Evolutionary conservation across 2,113 vertebrate genomes (phyloP), one percentile per base, ranked within the genome.

Genomic region (Podarcis muralis): DNA sequence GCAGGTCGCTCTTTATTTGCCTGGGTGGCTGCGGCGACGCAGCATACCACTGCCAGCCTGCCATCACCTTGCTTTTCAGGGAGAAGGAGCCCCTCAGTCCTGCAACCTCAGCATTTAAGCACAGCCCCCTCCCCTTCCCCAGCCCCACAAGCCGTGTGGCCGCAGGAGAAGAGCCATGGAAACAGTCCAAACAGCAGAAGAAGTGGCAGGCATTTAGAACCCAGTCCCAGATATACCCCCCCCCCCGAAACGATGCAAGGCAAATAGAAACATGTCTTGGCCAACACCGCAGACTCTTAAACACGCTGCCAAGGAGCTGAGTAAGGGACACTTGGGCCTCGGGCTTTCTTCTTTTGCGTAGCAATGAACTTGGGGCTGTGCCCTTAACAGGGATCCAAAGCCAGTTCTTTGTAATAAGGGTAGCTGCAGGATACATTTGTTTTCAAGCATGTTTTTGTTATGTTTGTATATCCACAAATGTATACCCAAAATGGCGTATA

Each of bases 111-210:
- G 20, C 1, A 43, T 84, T 86, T 32, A 35, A 75, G 2, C 12
- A 15, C 53, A 13, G 48, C 59, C 16, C 22, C 85, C 72, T 90
- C 74, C 68, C 62, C 48, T 48, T 48, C 48, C 48, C 48, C 48
- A 53, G 48, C 57, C 18, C 59, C 23, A 0, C 0, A 23, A 75
- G 76, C 86, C 89, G 4, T 69, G 0, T 0, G 25, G 87, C 18
- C 18, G 80, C 92, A 1, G 1, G 27, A 0, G 5, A 89, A 89
- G 79, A 43, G 4, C 0, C 2, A 3, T 94, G 94, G 93, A 92
- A 83, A 74, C 69, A 85, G 90, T 92, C 94, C 94, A 95, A 92
- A 94, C 91, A 93, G 88, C 93, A 94, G 90, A 90, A 71, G 27
- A 84, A 25, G 0, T 90, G 86, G 88, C 91, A 85, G 84, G 37